A percentile compares a stretch with the other conserved stretches of the same genome.
These are phyloP conservation scores for Prosapia bicincta DNA, from an alignment of 2,888 invertebrate species.

Conservation along the genomic window DNA sequence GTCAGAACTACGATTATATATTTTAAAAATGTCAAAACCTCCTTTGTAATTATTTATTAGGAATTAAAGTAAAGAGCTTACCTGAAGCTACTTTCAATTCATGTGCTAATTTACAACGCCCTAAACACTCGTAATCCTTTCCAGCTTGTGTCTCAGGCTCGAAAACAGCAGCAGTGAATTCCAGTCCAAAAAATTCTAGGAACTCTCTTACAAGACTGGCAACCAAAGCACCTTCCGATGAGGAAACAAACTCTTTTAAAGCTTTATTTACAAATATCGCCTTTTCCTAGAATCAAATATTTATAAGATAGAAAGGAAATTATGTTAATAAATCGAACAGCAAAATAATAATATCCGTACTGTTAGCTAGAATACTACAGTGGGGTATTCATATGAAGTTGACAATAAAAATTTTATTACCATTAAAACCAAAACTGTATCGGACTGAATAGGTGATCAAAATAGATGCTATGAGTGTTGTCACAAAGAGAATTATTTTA, in stretches of 20 bases:
- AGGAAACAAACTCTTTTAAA: slow-evolving; percentile 55
- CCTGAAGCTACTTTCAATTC: slow-evolving; percentile 30
- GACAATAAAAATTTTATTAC: too few relatives aligned
- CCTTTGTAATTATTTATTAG: neutral
- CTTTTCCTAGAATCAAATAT: slow-evolving; percentile 13
- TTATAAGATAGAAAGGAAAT: neutral
- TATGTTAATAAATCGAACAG: too few relatives aligned
- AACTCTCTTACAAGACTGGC: slow-evolving; percentile 73
- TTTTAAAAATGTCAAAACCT: too few relatives aligned
- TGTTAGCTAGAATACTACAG: too few relatives aligned
- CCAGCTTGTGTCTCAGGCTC: slow-evolving; percentile 74
- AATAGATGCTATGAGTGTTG: too few relatives aligned
- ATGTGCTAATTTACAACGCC: slow-evolving; percentile 46
- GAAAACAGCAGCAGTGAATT: slow-evolving; percentile 76
- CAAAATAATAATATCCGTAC: too few relatives aligned
- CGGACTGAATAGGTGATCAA: too few relatives aligned
- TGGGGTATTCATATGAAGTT: too few relatives aligned
- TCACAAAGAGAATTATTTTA: too few relatives aligned
- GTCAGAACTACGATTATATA: too few relatives aligned
- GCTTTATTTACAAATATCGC: slow-evolving; percentile 48
- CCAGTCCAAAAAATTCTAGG: slow-evolving; percentile 74
- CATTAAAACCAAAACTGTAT: too few relatives aligned
- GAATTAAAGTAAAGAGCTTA: slow-evolving; percentile 15
- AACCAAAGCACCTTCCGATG: slow-evolving; percentile 57
- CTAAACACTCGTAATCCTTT: slow-evolving; percentile 59